These are phyloP conservation scores for Leistus spinibarbis DNA, from an alignment of 2,888 invertebrate species.

Conservation along the genomic window DNA sequence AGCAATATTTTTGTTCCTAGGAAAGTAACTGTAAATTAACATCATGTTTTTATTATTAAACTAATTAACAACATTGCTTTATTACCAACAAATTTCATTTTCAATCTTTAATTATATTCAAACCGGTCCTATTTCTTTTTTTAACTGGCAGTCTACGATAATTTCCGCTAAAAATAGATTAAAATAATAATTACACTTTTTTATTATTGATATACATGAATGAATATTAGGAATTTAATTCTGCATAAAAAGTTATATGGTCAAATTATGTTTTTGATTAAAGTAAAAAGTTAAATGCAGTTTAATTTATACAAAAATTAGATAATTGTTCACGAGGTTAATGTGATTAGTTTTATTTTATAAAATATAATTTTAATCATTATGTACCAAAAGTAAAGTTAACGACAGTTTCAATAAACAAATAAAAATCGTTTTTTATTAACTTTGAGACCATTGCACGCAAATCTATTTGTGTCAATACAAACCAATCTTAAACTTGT, in stretches of 20 bases:
- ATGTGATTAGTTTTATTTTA: too few species aligned
- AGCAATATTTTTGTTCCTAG: not conserved
- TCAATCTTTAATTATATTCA: not conserved
- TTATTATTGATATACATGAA: not conserved
- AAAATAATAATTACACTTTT: not conserved
- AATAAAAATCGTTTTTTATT: not conserved
- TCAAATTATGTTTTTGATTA: too few species aligned
- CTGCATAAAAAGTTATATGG: too few species aligned
- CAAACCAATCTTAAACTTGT: constrained; percentile 6
- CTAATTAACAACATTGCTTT: too few species aligned
- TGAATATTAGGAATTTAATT: not conserved
- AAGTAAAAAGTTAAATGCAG: too few species aligned
- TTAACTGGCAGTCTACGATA: not conserved
- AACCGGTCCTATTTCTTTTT: not conserved
- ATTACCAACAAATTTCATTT: constrained; percentile 6
- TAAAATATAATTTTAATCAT: too few species aligned
- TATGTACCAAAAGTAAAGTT: too few species aligned
- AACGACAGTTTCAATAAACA: not conserved
- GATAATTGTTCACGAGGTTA: too few species aligned
- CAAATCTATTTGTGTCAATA: not conserved
- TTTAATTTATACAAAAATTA: too few species aligned
- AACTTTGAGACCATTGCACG: not conserved
- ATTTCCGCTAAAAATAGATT: not conserved
- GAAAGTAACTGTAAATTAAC: too few species aligned
- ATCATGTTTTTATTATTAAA: constrained; percentile 37